Conservation (phyloP, 2,113 vertebrate species). For the Phyllostomus hastatus region DNA sequence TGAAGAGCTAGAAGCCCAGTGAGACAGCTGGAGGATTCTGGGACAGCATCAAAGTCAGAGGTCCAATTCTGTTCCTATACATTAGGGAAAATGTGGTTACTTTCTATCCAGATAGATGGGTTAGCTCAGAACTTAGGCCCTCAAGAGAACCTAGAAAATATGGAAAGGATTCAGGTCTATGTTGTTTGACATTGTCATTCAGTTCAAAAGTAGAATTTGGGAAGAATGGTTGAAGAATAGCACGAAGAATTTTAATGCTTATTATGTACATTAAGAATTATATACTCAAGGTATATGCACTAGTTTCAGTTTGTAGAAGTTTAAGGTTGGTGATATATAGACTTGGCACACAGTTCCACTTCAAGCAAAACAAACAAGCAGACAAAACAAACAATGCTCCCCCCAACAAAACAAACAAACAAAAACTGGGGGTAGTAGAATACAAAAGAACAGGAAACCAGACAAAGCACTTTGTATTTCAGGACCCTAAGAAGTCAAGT, state of each 20-base stretch:
- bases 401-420: background rate
- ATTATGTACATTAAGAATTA: background rate
- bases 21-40: background rate
- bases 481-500: background rate
- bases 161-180: background rate
- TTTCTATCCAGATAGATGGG: background rate
- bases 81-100: background rate
- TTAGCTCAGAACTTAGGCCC: background rate
- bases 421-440: background rate
- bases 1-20: background rate
- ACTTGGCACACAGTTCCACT: background rate
- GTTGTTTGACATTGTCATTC: background rate
- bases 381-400: background rate
- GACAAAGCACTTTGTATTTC: background rate
- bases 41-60: background rate
- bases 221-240: background rate
- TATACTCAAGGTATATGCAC: background rate
- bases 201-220: background rate
- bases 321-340: background rate
- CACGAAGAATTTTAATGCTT: background rate
- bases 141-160: background rate
- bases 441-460: background rate
- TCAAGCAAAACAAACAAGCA: background rate
- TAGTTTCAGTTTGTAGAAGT: background rate
- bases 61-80: background rate